A percentile compares a stretch with the other conserved stretches of the same genome.
Evolutionary conservation across 2,113 vertebrate species (phyloP).

Genomic region (Gobio gobio): DNA sequence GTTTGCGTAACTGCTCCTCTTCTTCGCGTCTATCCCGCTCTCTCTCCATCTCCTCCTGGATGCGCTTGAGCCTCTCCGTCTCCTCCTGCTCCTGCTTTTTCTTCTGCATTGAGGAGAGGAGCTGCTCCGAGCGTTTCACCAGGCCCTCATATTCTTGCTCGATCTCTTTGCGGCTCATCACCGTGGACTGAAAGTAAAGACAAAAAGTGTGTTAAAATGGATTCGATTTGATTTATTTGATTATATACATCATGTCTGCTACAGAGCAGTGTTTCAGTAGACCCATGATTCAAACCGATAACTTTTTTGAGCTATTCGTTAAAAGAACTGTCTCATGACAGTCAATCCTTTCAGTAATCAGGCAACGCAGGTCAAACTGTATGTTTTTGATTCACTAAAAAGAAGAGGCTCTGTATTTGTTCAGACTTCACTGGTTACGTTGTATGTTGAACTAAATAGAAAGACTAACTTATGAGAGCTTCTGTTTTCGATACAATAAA

Average conservation of each 20-base stretch:
- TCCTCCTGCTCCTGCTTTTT: constrained; percentile 95
- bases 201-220: not conserved
- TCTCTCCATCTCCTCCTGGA: constrained; percentile 94
- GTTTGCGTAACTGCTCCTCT: constrained; percentile 83
- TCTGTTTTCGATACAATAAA: not conserved
- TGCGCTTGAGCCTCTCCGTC: constrained; percentile 85
- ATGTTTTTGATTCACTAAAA: not conserved
- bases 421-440: not conserved
- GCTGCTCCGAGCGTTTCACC: constrained; percentile 88
- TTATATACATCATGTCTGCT: not conserved
- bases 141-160: constrained; percentile 88
- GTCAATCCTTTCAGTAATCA: not conserved
- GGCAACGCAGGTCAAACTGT: not conserved
- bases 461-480: not conserved
- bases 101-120: constrained; percentile 90
- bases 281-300: not conserved
- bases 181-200: constrained; percentile 73
- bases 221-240: not conserved
- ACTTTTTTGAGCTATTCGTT: not conserved
- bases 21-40: constrained; percentile 87
- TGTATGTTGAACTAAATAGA: not conserved
- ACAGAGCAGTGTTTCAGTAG: not conserved
- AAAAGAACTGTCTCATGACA: not conserved
- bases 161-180: constrained; percentile 91
- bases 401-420: not conserved